Evolutionary conservation across 2,888 invertebrate genomes (phyloP), one percentile per base, ranked within the genome.

Genomic region (Oligia strigilis): DNA sequence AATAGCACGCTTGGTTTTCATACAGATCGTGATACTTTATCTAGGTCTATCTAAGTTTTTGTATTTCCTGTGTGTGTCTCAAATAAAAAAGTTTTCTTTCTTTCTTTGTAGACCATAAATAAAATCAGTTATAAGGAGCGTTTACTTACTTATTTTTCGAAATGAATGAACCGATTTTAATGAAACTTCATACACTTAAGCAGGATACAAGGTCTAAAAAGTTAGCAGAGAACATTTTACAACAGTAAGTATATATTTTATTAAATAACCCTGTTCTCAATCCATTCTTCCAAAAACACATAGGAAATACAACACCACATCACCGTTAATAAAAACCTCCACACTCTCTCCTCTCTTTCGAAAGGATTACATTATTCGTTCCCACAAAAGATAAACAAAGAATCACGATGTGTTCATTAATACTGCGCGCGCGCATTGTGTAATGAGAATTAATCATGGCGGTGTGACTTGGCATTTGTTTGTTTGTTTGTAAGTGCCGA

Each of bases 401-500:
- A 83, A 86, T 83, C 84, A 85, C 73, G 79, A 78, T 77, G 77
- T 75, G 65, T 87, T 87, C 80, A 87, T 88, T 88, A 87, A 86
- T 81, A 85, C 84, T 84, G 88, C 82, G 88, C 84, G 58, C 72
- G 81, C 89, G 84, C 84, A 81, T 81, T 82, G 71, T 80, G 83
- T 75, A 84, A 82, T 85, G 84, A 78, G 71, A 84, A 88, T 88
- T 86, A 86, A 88, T 89, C 79, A 84, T 78, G 75, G 65, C 75
- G 60, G 58, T 80, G 65, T 88, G 87, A 87, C 88, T 88, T 74
- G n/a, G 86, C 83, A 46, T 86, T 87, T 84, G 74, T 85, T 83
- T 86, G 84, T 80, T 80, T 84, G 87, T 85, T 75, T 87, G 81
- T 78, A 13, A 67, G 60, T 78, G 88, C 84, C 87, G 85, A 83